phyloP scores from a whole-genome alignment of 2,797 vertebrate genomes.

The Ctenosaura bakeri region DNA sequence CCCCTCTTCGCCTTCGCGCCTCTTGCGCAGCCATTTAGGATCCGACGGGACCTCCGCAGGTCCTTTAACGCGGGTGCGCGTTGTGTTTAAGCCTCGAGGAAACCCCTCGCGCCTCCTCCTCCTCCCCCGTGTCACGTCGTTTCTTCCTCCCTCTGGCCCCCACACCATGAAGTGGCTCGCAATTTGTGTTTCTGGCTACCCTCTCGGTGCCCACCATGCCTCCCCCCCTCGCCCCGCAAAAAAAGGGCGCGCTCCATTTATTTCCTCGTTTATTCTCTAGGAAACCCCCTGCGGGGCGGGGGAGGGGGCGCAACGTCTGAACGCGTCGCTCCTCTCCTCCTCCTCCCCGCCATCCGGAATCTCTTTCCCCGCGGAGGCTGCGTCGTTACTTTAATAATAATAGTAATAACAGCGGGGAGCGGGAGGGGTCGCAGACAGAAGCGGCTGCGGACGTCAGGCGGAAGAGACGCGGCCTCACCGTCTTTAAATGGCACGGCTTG shows the following conservation, averaged over 20 bases:
- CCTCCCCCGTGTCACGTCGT: too few relatives aligned
- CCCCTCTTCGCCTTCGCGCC: too few relatives aligned
- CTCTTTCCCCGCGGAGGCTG: not conserved
- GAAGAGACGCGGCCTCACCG: conserved; percentile 70
- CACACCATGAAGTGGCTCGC: not conserved
- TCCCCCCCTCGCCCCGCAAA: accelerated
- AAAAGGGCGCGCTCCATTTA: not conserved
- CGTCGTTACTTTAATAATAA: not conserved
- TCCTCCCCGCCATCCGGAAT: not conserved
- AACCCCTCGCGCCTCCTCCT: not conserved
- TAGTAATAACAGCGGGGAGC: not conserved
- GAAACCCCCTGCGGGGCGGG: not conserved
- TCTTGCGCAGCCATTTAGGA: too few relatives aligned
- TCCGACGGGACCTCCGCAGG: too few relatives aligned
- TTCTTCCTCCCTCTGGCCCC: too few relatives aligned
- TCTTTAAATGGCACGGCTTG: conserved; percentile 76
- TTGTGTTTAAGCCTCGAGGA: too few relatives aligned
- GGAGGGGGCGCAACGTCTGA: accelerated
- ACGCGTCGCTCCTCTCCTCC: not conserved
- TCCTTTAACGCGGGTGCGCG: too few relatives aligned
- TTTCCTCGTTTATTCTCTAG: not conserved
- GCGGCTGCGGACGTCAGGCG: conserved; percentile 66
- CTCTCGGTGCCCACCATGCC: accelerated
- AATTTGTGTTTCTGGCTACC: not conserved
- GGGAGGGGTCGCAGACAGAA: not conserved